phyloP scores from a whole-genome alignment of 2,888 invertebrate species.

The Sinohyriopsis cumingii region DNA sequence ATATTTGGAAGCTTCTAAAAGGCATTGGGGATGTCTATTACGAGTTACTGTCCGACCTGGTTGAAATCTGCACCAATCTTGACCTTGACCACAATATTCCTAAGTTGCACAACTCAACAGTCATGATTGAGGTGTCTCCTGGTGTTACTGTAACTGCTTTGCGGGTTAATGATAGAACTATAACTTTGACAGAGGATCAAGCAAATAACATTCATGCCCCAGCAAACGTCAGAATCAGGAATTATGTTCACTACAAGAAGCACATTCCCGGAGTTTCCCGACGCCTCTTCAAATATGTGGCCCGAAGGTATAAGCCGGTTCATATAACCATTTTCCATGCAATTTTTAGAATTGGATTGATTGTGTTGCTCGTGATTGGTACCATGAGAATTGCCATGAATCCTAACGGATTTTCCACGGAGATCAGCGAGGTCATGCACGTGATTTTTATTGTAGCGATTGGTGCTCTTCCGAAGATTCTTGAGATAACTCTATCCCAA shows the following conservation, averaged over 20 bases:
- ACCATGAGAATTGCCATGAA: constrained; percentile 6
- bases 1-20: constrained; percentile 11
- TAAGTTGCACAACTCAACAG: constrained; percentile 1
- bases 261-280: constrained; percentile 13
- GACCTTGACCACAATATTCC: constrained; percentile 6
- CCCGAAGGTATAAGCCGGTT: constrained; percentile 12
- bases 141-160: no score
- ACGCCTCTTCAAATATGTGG: constrained; percentile 12
- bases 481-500: constrained; percentile 20
- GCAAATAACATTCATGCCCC: no score
- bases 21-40: constrained; percentile 13
- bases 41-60: constrained; percentile 18
- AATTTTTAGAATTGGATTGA: constrained; percentile 12
- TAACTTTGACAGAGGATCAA: no score
- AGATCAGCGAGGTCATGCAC: constrained; percentile 27
- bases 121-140: constrained; percentile 6
- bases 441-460: constrained; percentile 24
- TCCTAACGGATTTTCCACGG: constrained; percentile 6
- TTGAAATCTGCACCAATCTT: constrained; percentile 10
- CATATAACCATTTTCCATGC: constrained; percentile 15
- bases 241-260: constrained; percentile 6
- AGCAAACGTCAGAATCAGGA: no score
- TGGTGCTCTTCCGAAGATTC: constrained; percentile 22
- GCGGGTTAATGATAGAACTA: no score
- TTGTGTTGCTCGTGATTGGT: constrained; percentile 3